Evolutionary conservation across 2,797 vertebrate genomes (phyloP).

Genomic region (Hylomyscus alleni): DNA sequence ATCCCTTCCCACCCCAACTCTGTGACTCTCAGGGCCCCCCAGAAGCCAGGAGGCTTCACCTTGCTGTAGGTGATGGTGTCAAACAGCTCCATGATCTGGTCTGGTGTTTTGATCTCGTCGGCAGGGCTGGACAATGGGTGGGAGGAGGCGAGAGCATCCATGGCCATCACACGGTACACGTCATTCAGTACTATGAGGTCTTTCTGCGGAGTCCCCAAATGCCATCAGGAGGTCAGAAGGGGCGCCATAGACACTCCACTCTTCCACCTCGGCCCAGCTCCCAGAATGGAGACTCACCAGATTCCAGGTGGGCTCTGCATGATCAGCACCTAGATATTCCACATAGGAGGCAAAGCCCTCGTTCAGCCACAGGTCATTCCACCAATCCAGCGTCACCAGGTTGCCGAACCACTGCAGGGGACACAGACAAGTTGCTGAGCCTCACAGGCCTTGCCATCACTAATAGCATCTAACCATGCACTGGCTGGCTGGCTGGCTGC

Average conservation of each 20-base stretch:
- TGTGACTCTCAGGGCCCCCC: accelerated
- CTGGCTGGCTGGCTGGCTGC: background rate
- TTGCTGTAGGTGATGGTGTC: slow-evolving; percentile 96
- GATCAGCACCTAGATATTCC: slow-evolving; percentile 93
- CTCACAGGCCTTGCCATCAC: accelerated
- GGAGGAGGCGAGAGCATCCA: slow-evolving; percentile 94
- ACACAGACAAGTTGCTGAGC: accelerated
- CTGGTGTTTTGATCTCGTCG: slow-evolving; percentile 91
- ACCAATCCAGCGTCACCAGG: slow-evolving; percentile 96
- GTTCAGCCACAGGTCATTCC: slow-evolving; percentile 98
- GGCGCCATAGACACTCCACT: accelerated
- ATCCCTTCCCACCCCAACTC: accelerated
- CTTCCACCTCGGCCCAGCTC: accelerated
- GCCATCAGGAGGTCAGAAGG: background rate
- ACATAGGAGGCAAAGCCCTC: slow-evolving; percentile 97
- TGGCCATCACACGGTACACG: slow-evolving; percentile 91
- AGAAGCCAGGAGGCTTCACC: slow-evolving; percentile 86
- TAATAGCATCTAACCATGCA: accelerated
- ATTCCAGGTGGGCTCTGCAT: slow-evolving; percentile 90
- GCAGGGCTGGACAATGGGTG: slow-evolving; percentile 93
- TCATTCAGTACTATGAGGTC: slow-evolving; percentile 93
- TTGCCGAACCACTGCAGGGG: slow-evolving; percentile 96
- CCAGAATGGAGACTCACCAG: slow-evolving; percentile 89
- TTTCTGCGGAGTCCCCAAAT: slow-evolving; percentile 88
- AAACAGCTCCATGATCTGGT: slow-evolving; percentile 95